A percentile compares a stretch with the other conserved stretches of the same genome.
phyloP scores from a whole-genome alignment of 2,888 invertebrate genomes.

The Furcula furcula region DNA sequence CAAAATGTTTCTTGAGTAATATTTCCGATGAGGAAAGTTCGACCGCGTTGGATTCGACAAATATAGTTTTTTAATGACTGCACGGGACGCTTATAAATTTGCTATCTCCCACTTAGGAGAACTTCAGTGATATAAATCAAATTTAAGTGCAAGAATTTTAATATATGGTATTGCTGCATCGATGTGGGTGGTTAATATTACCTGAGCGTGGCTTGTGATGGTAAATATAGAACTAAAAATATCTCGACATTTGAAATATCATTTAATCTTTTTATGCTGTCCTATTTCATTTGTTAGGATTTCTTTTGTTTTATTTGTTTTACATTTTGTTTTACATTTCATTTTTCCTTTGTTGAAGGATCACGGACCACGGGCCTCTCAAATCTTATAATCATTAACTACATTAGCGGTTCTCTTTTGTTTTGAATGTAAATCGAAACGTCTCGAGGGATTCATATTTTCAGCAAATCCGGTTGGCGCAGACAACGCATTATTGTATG shows the following conservation, averaged over 20 bases:
- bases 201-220: conserved; percentile 9
- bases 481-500: conserved; percentile 32
- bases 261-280: no score
- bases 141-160: conserved; percentile 39
- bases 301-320: conserved; percentile 17
- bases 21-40: conserved; percentile 73
- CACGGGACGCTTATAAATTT: conserved; percentile 55
- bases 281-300: conserved; percentile 9
- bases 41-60: conserved; percentile 51
- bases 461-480: conserved; percentile 22
- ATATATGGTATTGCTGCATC: conserved; percentile 30
- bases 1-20: conserved; percentile 70
- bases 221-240: conserved; percentile 10
- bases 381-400: conserved; percentile 25
- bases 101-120: conserved; percentile 45
- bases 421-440: conserved; percentile 21
- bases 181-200: conserved; percentile 19
- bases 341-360: conserved; percentile 11
- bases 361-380: conserved; percentile 9
- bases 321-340: conserved; percentile 21
- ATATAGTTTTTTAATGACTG: conserved; percentile 75
- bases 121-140: conserved; percentile 52
- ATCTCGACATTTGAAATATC: conserved; percentile 7
- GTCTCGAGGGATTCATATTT: conserved; percentile 19
- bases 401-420: conserved; percentile 18